Percentiles rank a stretch among this genome's conserved stretches.
phyloP scores from a whole-genome alignment of 53 echinoderm and acorn worm genomes.

The Crossaster papposus region DNA sequence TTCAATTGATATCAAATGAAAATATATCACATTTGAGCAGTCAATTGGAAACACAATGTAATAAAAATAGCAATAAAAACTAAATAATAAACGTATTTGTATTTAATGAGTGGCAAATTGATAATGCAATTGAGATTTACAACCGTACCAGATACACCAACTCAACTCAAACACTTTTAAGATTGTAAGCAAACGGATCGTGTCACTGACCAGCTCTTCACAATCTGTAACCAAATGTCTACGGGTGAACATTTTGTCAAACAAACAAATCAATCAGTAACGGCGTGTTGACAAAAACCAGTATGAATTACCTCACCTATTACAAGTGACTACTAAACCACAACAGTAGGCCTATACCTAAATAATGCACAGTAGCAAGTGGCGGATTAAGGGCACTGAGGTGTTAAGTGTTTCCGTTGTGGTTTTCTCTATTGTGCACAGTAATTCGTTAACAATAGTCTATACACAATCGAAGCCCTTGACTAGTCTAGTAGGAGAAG shows the following conservation, averaged over 20 bases:
- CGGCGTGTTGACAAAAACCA: too few species aligned
- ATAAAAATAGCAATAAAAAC: too few species aligned
- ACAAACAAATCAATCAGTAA: background rate
- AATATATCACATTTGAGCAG: background rate
- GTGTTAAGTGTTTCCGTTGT: slow-evolving; percentile 5
- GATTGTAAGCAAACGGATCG: too few species aligned
- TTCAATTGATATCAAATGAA: background rate
- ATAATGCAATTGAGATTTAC: background rate
- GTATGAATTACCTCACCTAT: background rate
- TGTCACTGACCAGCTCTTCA: too few species aligned
- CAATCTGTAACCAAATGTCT: too few species aligned
- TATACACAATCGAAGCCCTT: background rate
- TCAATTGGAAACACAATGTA: too few species aligned
- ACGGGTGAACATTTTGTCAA: too few species aligned
- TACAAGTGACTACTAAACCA: background rate
- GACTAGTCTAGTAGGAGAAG: background rate
- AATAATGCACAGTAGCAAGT: slow-evolving; percentile 10
- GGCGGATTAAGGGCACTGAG: slow-evolving; percentile 4
- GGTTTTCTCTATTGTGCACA: slow-evolving; percentile 5
- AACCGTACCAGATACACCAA: background rate
- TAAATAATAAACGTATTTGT: too few species aligned
- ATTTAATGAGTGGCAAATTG: too few species aligned
- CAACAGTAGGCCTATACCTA: background rate
- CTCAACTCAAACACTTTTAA: background rate
- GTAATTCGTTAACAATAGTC: background rate